phyloP scores from a whole-genome alignment of 2,797 vertebrate species.

The Hybognathus amarus region DNA sequence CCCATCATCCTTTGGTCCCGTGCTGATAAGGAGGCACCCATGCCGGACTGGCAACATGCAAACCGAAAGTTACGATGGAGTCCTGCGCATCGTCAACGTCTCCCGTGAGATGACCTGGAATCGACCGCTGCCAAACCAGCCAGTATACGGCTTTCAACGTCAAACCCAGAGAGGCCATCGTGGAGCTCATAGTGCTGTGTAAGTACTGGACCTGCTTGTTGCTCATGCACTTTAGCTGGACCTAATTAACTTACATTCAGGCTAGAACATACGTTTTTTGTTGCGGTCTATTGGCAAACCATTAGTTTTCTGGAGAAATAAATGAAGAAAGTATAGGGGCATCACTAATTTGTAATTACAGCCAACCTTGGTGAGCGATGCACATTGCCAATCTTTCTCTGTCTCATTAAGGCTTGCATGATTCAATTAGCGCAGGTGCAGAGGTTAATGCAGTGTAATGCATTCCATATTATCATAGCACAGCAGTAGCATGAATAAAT shows the following conservation, averaged over 20 bases:
- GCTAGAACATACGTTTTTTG: constrained; percentile 40
- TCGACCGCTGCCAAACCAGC: constrained; percentile 92
- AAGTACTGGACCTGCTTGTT: constrained; percentile 70
- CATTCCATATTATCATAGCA: constrained; percentile 51
- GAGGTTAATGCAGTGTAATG: constrained; percentile 58
- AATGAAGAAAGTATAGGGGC: constrained; percentile 44
- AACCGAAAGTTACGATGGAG: constrained; percentile 92
- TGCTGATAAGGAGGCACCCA: constrained; percentile 88
- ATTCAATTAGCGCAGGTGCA: constrained; percentile 56
- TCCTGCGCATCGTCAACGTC: constrained; percentile 89
- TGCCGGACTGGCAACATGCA: constrained; percentile 91
- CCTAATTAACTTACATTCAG: constrained; percentile 37
- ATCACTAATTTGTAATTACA: constrained; percentile 59
- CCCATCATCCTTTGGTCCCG: constrained; percentile 95
- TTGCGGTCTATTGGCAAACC: constrained; percentile 34
- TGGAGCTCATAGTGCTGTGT: constrained; percentile 95
- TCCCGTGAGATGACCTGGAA: constrained; percentile 89
- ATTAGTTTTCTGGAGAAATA: constrained; percentile 44
- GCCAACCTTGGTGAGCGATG: constrained; percentile 41
- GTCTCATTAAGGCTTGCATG: constrained; percentile 53
- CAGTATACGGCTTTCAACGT: constrained; percentile 97
- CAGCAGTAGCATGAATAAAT: constrained; percentile 29
- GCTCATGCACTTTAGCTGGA: constrained; percentile 26
- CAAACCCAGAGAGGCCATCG: constrained; percentile 87
- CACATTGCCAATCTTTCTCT: constrained; percentile 44